Evolutionary conservation across 2,113 vertebrate genomes (phyloP), one percentile per base, ranked within the genome.

Genomic region (Sinocyclocheilus anophthalmus): DNA sequence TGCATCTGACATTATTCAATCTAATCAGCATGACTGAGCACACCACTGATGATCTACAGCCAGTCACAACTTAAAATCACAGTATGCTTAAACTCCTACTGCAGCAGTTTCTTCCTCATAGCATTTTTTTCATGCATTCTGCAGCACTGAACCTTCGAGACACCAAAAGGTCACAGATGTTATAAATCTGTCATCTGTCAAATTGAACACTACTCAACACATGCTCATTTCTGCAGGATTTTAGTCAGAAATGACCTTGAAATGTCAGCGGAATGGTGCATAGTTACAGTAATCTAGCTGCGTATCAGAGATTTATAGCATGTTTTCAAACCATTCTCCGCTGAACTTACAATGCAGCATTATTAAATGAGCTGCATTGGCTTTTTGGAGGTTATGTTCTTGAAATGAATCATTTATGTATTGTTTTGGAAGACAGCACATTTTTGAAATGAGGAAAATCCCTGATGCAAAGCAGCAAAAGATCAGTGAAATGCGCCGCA

Each of bases 91-190:
- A 48, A 12, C 10, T 48, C 42, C 42, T 42, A 12, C 45, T 12
- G 45, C 67, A 26, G 39, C 67, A 59, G 30, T 42, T 76, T 59
- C 59, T 76, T 37, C 12, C 53, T 59, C n/a, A 8, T 48, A 30
- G 37, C 10, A 70, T 1, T 75, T 53, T 30, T 67, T 48, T 84
- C 26, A 59, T 69, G 65, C 65, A 69, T 69, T 69, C 26, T 33
- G 26, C 65, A 1, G 30, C 14, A 33, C 30, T 18, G 14, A 4
- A 69, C 5, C 12, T 12, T 18, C 76, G n/a, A 14, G 30, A 80
- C 33, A 42, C 20, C 30, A 79, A 39, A 39, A 80, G 55, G 77
- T 48, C 72, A 39, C 53, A 80, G 55, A 61, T 39, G 76, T 79
- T 79, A 79, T 37, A 80, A n/a, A 61, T 24, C 53, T 61, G 33